Percentiles rank a stretch among this genome's conserved stretches.
Evolutionary conservation across 2,797 vertebrate species (phyloP).

Genomic region (Pseudochaenichthys georgianus): DNA sequence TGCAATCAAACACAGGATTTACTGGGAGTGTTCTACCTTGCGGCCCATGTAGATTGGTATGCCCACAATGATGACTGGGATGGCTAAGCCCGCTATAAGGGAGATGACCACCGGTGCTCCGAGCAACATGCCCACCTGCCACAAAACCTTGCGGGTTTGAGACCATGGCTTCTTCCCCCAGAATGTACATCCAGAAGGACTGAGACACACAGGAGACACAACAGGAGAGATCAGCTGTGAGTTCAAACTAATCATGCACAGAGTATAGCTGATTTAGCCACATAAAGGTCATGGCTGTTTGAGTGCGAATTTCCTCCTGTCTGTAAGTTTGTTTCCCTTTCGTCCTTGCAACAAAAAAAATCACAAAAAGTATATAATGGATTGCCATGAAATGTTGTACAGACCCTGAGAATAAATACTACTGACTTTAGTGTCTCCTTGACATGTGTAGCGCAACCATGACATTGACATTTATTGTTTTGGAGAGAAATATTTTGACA

Average conservation of each 20-base stretch:
- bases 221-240: neutral
- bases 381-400: neutral
- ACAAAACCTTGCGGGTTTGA: slow-evolving; percentile 89
- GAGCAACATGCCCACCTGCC: slow-evolving; percentile 93
- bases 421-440: too few relatives aligned
- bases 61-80: slow-evolving; percentile 91
- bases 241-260: neutral
- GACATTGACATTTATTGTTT: neutral
- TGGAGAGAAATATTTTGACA: neutral
- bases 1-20: slow-evolving; percentile 1
- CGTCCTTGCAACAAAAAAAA: neutral
- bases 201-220: slow-evolving; percentile 65
- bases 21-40: slow-evolving; percentile 81
- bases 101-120: slow-evolving; percentile 92
- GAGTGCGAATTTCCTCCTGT: neutral
- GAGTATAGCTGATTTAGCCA: neutral
- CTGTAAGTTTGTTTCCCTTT: neutral
- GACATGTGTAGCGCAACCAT: too few relatives aligned
- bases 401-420: neutral
- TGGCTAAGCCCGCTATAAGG: slow-evolving; percentile 89
- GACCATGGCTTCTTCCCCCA: slow-evolving; percentile 95
- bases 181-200: slow-evolving; percentile 94
- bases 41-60: slow-evolving; percentile 93
- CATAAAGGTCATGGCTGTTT: neutral
- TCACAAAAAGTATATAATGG: neutral